phyloP scores from a whole-genome alignment of 2,113 vertebrate species.

The Salvelinus sp. region DNA sequence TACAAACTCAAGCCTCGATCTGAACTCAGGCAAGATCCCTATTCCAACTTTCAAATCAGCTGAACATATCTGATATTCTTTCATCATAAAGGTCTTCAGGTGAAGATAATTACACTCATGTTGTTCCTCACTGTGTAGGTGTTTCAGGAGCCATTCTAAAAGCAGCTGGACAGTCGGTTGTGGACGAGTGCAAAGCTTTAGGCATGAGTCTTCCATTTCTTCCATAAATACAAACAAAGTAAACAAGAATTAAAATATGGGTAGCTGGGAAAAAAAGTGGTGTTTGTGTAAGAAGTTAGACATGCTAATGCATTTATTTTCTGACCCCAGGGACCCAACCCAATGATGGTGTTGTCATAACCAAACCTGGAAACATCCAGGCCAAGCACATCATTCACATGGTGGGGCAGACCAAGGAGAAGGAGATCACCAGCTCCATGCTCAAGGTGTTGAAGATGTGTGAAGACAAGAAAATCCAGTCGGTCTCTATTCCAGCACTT shows the following conservation, averaged over 20 bases:
- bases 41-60: background rate
- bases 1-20: slow-evolving; percentile 53
- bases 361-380: slow-evolving; percentile 53
- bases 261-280: background rate
- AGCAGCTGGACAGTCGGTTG: slow-evolving; percentile 53
- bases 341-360: slow-evolving; percentile 48
- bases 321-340: slow-evolving; percentile 45
- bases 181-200: slow-evolving; percentile 49
- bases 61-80: background rate
- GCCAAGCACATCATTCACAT: slow-evolving; percentile 59
- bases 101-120: background rate
- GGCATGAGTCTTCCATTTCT: slow-evolving; percentile 33
- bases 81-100: background rate
- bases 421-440: slow-evolving; percentile 47
- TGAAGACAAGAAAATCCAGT: slow-evolving; percentile 49
- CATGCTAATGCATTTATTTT: background rate
- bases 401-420: slow-evolving; percentile 53
- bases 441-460: slow-evolving; percentile 51
- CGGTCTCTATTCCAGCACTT: slow-evolving; percentile 61
- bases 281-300: background rate
- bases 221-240: background rate
- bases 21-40: slow-evolving; percentile 42
- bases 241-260: background rate
- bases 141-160: slow-evolving; percentile 62
- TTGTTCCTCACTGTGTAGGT: slow-evolving; percentile 31